Base-by-base conservation (phyloP, 2,888 invertebrate species). In the Parochlus steinenii region DNA sequence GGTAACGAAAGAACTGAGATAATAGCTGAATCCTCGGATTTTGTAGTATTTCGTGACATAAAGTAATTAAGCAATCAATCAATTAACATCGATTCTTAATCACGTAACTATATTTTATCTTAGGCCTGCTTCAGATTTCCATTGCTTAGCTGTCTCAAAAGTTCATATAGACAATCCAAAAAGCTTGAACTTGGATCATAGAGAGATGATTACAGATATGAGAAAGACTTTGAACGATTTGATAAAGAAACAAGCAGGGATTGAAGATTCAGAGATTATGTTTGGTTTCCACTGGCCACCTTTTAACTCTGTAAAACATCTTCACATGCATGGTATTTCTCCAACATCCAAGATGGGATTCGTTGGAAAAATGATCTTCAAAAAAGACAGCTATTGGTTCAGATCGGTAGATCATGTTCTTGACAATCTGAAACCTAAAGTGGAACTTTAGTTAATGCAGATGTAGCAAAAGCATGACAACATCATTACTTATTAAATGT, bases 271-370 rank as follows among this genome's bases (percentile, higher is more conserved):
- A 28, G 56, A 61, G 41, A 47, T 53, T 11, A 61, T 72, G 31
- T 62, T 74, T 27, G 92, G 92, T 0, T 92, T 87, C 51, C 90
- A 92, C 53, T 78, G 85, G 76, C 90, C 92, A 1, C 92, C 92
- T 0, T 89, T 89, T 56, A 72, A 77, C 39, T 75, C 79, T 2
- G 70, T 92, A 0, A 55, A 61, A 30, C 92, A 92, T 56, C 60
- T 87, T 5, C 92, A 92, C 54, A 61, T 92, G 38, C 92, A 93
- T 48, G 70, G 75, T 0, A 89, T 92, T 35, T 74, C 79, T 1
- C 87, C 90, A 0, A 66, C 67, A 11, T 69, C 71, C 0, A 66
- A 74, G 40, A 83, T 92, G 78, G 64, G 71, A 0, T 65, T 73
- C 10, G 40, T 78, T 1, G 60, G 67, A 4, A 62, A 67, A 37